Evolutionary conservation across 2,888 invertebrate species (phyloP).

Genomic region (Erynnis tages): DNA sequence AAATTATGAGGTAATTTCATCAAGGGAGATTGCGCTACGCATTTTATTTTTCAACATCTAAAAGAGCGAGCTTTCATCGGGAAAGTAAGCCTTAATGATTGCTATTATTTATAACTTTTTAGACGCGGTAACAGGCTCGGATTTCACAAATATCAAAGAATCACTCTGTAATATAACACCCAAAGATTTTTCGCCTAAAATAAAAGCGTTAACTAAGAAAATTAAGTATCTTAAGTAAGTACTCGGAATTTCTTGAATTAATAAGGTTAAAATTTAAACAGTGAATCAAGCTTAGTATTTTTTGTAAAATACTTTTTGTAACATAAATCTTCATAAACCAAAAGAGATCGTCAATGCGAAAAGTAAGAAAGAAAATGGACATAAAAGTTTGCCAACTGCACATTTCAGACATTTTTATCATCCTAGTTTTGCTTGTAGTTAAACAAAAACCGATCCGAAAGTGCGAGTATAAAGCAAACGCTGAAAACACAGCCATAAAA

Average conservation of each 20-base stretch:
- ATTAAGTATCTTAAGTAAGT: no score
- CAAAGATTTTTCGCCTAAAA: not conserved
- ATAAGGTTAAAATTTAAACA: no score
- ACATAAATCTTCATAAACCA: not conserved
- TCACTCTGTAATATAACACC: not conserved
- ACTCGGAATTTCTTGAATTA: no score
- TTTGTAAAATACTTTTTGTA: not conserved
- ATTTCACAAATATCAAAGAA: constrained; percentile 16
- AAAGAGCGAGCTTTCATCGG: constrained; percentile 24
- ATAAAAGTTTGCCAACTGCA: constrained; percentile 8
- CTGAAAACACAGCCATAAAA: constrained; percentile 32
- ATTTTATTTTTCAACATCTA: constrained; percentile 30
- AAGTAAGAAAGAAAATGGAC: no score
- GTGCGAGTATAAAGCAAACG: constrained; percentile 29
- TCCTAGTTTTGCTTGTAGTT: constrained; percentile 21
- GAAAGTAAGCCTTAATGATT: constrained; percentile 25
- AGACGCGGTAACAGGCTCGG: constrained; percentile 12
- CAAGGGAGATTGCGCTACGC: constrained; percentile 33
- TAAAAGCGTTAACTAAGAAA: no score
- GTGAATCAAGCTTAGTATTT: no score
- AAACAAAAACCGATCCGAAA: constrained; percentile 28
- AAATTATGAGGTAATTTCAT: constrained; percentile 31
- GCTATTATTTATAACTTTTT: constrained; percentile 26
- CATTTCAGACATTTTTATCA: constrained; percentile 25
- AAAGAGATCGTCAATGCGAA: not conserved